These are phyloP conservation scores for Marasmarcha lunaedactyla DNA, from an alignment of 2,888 invertebrate genomes.

Conservation along the genomic window DNA sequence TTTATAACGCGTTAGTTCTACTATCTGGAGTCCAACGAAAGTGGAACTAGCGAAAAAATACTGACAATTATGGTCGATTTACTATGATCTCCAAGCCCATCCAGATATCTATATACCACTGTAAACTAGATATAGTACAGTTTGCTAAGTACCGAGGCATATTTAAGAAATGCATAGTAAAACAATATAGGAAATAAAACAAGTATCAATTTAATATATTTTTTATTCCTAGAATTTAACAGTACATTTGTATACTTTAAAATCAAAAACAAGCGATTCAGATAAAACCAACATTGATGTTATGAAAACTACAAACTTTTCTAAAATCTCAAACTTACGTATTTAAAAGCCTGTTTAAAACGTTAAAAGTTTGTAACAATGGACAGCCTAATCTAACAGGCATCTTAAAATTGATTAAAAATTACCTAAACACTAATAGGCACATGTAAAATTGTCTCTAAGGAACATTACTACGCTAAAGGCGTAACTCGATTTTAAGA, in stretches of 20 bases:
- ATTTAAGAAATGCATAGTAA: no score
- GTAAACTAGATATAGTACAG: no score
- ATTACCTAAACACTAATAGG: constrained; percentile 30
- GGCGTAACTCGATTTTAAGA: constrained; percentile 21
- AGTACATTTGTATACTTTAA: constrained; percentile 33
- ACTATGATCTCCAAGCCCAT: no score
- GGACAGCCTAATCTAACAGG: constrained; percentile 22
- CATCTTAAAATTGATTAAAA: constrained; percentile 44
- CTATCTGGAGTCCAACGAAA: no score
- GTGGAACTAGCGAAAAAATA: no score
- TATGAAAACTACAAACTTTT: constrained; percentile 13
- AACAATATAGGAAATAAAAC: constrained; percentile 6
- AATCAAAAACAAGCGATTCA: constrained; percentile 38
- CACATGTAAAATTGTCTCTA: constrained; percentile 30
- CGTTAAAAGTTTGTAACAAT: constrained; percentile 20
- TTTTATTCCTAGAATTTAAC: constrained; percentile 19
- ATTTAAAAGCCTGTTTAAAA: constrained; percentile 29
- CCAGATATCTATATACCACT: no score
- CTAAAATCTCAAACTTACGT: constrained; percentile 35
- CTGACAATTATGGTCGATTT: no score
- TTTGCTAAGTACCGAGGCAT: no score
- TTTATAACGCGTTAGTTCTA: no score
- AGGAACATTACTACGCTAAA: constrained; percentile 38
- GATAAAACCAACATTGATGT: constrained; percentile 45
- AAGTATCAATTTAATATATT: constrained; percentile 18